A percentile compares a stretch with the other conserved stretches of the same genome.
phyloP scores from a whole-genome alignment of 2,888 invertebrate species.

The Baronia brevicornis region DNA sequence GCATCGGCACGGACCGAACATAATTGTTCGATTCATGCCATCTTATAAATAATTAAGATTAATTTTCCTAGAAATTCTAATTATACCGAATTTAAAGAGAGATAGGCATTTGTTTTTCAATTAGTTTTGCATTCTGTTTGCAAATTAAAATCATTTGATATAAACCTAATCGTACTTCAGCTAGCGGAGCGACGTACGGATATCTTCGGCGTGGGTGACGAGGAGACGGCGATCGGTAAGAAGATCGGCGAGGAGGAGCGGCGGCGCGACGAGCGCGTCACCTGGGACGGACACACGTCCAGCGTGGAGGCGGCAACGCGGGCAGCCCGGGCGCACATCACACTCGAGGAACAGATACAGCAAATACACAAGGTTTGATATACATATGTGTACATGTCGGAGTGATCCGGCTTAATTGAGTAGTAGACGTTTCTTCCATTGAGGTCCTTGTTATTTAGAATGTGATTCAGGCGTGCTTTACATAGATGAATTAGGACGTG shows the following conservation, averaged over 20 bases:
- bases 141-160: neutral
- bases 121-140: too few species aligned
- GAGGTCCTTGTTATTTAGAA: too few species aligned
- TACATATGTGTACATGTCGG: neutral
- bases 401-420: too few species aligned
- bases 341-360: slow-evolving; percentile 96
- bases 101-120: too few species aligned
- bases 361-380: slow-evolving; percentile 92
- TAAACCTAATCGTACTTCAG: slow-evolving; percentile 24
- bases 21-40: too few species aligned
- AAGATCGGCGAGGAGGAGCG: slow-evolving; percentile 95
- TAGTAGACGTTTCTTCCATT: too few species aligned
- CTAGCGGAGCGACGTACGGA: slow-evolving; percentile 99
- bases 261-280: slow-evolving; percentile 92
- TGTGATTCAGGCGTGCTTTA: too few species aligned
- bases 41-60: too few species aligned
- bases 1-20: too few species aligned
- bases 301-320: slow-evolving; percentile 97
- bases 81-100: too few species aligned
- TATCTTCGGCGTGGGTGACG: slow-evolving; percentile 99
- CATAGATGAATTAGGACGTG: too few species aligned
- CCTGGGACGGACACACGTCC: slow-evolving; percentile 99
- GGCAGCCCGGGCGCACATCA: slow-evolving; percentile 95
- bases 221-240: slow-evolving; percentile 99
- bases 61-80: too few species aligned